phyloP scores from a whole-genome alignment of 2,888 invertebrate genomes.

The Apodemia duryi region DNA sequence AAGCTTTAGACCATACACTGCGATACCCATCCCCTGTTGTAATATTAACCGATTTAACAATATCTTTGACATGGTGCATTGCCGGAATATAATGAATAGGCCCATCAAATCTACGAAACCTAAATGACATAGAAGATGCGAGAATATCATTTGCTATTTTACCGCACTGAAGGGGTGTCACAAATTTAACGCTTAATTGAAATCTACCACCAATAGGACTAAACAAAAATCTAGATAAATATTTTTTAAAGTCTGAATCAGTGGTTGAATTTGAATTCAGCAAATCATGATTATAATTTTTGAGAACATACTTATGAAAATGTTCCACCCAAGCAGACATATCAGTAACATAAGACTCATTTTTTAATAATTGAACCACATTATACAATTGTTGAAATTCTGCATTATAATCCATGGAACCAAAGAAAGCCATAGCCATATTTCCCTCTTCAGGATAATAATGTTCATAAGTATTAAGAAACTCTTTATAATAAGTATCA shows the following conservation, averaged over 20 bases:
- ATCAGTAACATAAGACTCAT: conserved; percentile 74
- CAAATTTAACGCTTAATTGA: conserved; percentile 84
- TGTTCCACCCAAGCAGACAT: conserved; percentile 82
- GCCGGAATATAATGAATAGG: conserved; percentile 85
- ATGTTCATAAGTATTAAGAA: conserved; percentile 69
- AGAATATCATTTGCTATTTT: conserved; percentile 75
- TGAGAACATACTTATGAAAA: conserved; percentile 81
- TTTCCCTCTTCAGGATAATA: conserved; percentile 84
- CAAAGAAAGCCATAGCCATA: conserved; percentile 82
- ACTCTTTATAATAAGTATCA: conserved; percentile 83
- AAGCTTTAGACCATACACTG: conserved; percentile 85
- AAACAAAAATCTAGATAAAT: conserved; percentile 84
- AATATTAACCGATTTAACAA: conserved; percentile 79
- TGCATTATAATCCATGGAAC: conserved; percentile 81
- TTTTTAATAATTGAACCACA: conserved; percentile 74
- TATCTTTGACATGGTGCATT: conserved; percentile 81
- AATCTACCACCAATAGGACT: conserved; percentile 84
- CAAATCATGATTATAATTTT: conserved; percentile 70
- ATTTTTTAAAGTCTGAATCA: conserved; percentile 78
- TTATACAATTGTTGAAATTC: conserved; percentile 79
- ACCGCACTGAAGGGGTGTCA: conserved; percentile 81
- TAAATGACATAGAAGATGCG: conserved; percentile 82
- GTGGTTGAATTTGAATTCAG: conserved; percentile 70
- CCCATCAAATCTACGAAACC: conserved; percentile 78
- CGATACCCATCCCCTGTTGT: conserved; percentile 81